Base-by-base conservation (phyloP, 2,797 vertebrate genomes). In the Microctenopoma stevenorrisi region DNA sequence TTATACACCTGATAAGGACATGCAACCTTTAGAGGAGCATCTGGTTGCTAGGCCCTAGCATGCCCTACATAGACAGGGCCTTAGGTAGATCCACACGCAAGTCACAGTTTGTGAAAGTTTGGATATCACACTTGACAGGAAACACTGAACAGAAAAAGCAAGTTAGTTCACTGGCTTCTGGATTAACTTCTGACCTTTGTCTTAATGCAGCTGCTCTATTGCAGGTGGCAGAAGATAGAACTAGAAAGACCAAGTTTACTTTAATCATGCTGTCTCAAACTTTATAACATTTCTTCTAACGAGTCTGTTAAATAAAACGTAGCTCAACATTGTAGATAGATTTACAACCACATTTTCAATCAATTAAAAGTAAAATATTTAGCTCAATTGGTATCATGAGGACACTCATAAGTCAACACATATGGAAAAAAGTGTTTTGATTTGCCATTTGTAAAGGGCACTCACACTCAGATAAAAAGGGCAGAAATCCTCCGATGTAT, bases 401-500 rank as follows among this genome's bases (percentile, higher is more conserved):
- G 47, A 68, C 22, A 65, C 33, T 3, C 11, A 22, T 22, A 22
- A 49, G 38, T 43, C 15, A 35, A 60, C 65, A 53, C 72, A 78
- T 53, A 63, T 53, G 37, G 42, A 46, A 1, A 59, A 35, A 72
- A 49, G 18, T n/a, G 7, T 59, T 79, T 76, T 72, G 64, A 84
- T 74, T 55, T 70, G 74, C 68, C 80, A 84, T 83, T 86, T 86
- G n/a, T 38, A 87, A 86, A 89, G 83, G 78, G 48, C 79, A 83
- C 42, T 61, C 2, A 3, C 42, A 76, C 50, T 49, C 33, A 55
- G 22, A 63, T 49, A 75, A 68, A 79, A 84, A 83, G 58, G 77
- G 73, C 77, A 77, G 56, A 4, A 28, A 43, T 48, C 15, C 7
- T n/a, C 3, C n/a, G 10, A 46, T 49, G 46, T 22, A 30, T 8